A percentile compares a stretch with the other conserved stretches of the same genome.
phyloP scores from a whole-genome alignment of 2,113 vertebrate species.

The Phylloscopus trochiloides region DNA sequence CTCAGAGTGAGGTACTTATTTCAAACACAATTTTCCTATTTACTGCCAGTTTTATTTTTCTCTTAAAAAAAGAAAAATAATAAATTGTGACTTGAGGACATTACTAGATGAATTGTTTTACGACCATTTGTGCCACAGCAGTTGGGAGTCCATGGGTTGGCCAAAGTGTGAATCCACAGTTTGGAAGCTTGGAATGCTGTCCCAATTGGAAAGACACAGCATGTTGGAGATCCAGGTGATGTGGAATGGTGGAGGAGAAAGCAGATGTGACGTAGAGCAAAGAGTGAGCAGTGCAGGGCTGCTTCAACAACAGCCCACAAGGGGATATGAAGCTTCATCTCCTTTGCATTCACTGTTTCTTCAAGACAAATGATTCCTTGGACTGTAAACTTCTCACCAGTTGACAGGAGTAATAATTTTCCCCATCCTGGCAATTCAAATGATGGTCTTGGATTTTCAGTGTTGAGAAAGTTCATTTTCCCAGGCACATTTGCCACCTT shows the following conservation, averaged over 20 bases:
- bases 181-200: not conserved
- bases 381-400: not conserved
- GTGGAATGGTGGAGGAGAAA: not conserved
- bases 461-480: not conserved
- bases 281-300: not conserved
- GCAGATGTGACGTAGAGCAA: not conserved
- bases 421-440: not conserved
- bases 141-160: fast-evolving
- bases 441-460: fast-evolving
- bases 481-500: not conserved
- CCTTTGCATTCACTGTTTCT: not conserved
- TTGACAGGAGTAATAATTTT: not conserved
- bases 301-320: not conserved
- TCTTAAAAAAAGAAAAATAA: not conserved
- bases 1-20: not conserved
- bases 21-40: not conserved
- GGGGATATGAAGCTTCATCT: not conserved
- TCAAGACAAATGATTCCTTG: not conserved
- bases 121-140: not conserved
- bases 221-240: not conserved
- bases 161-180: not conserved
- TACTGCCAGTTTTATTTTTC: fast-evolving
- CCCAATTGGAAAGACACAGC: fast-evolving
- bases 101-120: not conserved
- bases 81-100: not conserved